phyloP scores from a whole-genome alignment of 2,797 vertebrate species.

The Anguilla anguilla region DNA sequence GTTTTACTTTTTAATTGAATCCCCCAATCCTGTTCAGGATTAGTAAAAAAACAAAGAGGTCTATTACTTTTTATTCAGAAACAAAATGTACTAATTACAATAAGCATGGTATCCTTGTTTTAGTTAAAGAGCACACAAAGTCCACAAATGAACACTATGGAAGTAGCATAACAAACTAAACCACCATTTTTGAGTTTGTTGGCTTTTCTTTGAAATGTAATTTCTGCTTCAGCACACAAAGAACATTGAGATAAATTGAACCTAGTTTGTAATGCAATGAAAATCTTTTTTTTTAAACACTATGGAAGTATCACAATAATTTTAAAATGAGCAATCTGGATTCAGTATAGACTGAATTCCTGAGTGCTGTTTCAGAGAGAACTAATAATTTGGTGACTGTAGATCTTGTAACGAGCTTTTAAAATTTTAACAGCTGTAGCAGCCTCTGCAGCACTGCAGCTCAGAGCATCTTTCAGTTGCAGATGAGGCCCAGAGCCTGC shows the following conservation, averaged over 20 bases:
- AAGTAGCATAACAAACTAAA: not conserved
- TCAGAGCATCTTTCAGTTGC: not conserved
- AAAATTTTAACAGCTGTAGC: slow-evolving; percentile 8
- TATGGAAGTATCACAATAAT: not conserved
- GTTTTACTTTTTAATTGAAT: too few relatives aligned
- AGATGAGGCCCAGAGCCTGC: not conserved
- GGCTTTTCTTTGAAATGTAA: not conserved
- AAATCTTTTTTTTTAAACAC: not conserved
- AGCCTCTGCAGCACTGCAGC: not conserved
- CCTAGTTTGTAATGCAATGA: not conserved
- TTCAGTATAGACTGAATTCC: not conserved
- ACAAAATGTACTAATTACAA: not conserved
- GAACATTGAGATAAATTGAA: not conserved
- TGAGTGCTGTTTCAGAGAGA: not conserved
- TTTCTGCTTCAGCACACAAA: not conserved
- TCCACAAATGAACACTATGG: not conserved
- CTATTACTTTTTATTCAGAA: not conserved
- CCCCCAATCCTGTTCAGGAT: not conserved
- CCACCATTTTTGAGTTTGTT: not conserved
- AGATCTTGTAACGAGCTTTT: not conserved
- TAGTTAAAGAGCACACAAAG: not conserved
- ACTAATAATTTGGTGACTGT: not conserved
- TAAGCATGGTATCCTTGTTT: not conserved
- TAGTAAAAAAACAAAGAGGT: not conserved
- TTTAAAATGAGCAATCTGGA: not conserved